Percentiles rank a stretch among this genome's conserved stretches.
Evolutionary conservation across 2,797 vertebrate species (phyloP).

Genomic region (Ptychobarbus kaznakovi): DNA sequence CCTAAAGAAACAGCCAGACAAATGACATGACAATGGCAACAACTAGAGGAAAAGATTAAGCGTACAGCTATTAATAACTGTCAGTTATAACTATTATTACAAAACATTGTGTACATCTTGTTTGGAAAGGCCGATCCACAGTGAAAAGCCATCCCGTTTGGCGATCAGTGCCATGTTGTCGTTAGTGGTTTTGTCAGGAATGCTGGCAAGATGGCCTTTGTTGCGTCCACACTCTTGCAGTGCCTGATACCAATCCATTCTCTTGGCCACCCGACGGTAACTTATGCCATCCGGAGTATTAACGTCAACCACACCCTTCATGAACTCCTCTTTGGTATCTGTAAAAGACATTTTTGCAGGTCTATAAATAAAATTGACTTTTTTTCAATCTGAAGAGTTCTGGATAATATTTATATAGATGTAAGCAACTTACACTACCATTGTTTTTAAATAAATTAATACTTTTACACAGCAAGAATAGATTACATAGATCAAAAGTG

Average conservation of each 20-base stretch:
- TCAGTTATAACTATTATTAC: not conserved
- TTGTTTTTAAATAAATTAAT: not conserved
- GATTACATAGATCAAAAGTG: not conserved
- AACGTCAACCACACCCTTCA: conserved; percentile 68
- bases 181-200: conserved; percentile 78
- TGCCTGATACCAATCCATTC: conserved; percentile 88
- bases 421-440: not conserved
- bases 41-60: not conserved
- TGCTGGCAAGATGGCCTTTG: conserved; percentile 85
- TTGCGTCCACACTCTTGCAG: conserved; percentile 79
- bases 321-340: conserved; percentile 77
- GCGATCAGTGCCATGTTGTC: conserved; percentile 81
- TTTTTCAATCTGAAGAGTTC: not conserved
- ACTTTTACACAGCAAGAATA: not conserved
- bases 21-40: not conserved
- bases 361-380: not conserved
- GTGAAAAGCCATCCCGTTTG: conserved; percentile 86
- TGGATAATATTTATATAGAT: not conserved
- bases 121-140: conserved; percentile 93
- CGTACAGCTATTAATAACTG: not conserved
- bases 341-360: not conserved
- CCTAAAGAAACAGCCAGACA: conserved; percentile 68
- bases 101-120: conserved; percentile 83
- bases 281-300: conserved; percentile 75
- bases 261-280: conserved; percentile 82